phyloP scores from a whole-genome alignment of 2,113 vertebrate species.

The Osmerus eperlanus region DNA sequence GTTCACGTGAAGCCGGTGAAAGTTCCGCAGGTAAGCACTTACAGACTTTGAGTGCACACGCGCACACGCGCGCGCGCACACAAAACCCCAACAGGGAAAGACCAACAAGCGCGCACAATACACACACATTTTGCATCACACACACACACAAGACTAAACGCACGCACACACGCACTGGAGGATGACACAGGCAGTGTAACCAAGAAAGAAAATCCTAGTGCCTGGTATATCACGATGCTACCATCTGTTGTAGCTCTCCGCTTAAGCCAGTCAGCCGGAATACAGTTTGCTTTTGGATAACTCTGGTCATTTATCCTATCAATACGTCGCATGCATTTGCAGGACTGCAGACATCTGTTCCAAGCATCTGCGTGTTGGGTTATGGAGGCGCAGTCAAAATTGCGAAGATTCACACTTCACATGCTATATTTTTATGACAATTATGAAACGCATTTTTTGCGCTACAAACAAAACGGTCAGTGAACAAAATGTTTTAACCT shows the following conservation, averaged over 20 bases:
- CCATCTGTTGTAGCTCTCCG: slow-evolving; percentile 29
- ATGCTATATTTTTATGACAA: no score
- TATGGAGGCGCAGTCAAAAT: no score
- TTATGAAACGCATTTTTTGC: no score
- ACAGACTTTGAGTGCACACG: neutral
- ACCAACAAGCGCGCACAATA: neutral
- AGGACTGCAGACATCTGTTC: neutral
- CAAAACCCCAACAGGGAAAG: neutral
- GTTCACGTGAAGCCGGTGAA: slow-evolving; percentile 13
- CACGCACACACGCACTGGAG: neutral
- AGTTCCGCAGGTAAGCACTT: slow-evolving; percentile 39
- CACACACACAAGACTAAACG: neutral
- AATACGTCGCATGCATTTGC: neutral
- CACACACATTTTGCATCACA: neutral
- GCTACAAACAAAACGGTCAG: no score
- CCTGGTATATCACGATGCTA: neutral
- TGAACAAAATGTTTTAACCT: no score
- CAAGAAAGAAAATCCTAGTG: neutral
- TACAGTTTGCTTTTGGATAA: neutral
- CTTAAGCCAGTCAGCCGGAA: slow-evolving; percentile 13
- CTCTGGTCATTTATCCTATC: neutral
- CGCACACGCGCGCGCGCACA: neutral
- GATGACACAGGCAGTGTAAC: neutral
- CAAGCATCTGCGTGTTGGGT: neutral
- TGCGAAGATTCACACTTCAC: no score